Evolutionary conservation across 2,797 vertebrate species (phyloP).

Genomic region (Spatula clypeata): DNA sequence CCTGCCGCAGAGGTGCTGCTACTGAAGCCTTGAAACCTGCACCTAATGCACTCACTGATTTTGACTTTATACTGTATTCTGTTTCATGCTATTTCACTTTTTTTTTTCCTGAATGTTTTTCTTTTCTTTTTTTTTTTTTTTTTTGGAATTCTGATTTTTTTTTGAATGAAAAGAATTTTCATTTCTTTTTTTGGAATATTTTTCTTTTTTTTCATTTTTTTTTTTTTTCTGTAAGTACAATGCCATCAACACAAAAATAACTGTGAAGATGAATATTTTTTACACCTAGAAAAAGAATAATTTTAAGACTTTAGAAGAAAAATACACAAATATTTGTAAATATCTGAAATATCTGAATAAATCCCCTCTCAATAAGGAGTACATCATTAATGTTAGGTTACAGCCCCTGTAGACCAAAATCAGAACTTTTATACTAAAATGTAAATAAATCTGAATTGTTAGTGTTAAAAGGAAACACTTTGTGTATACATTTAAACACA

Average conservation of each 20-base stretch:
- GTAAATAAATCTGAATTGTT: not conserved
- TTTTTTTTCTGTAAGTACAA: not conserved
- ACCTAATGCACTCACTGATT: fast-evolving
- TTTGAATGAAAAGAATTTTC: no score
- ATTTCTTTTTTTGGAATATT: not conserved
- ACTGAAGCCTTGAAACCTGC: not conserved
- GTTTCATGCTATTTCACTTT: not conserved
- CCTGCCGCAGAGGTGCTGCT: not conserved
- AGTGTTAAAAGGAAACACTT: not conserved
- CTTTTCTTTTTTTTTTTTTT: no score
- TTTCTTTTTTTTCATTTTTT: not conserved
- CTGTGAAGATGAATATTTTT: not conserved
- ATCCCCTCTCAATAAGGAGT: not conserved
- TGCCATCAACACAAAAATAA: not conserved
- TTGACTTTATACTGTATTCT: not conserved
- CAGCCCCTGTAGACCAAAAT: not conserved
- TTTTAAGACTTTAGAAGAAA: not conserved
- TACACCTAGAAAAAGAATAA: not conserved
- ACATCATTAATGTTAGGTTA: not conserved
- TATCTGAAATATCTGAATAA: not conserved
- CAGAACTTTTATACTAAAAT: not conserved
- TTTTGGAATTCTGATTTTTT: no score
- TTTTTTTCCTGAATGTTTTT: not conserved
- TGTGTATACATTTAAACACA: not conserved
- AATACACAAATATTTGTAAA: not conserved